Conservation (phyloP, 2,797 vertebrate species). For the Adelosebastes latens region DNA sequence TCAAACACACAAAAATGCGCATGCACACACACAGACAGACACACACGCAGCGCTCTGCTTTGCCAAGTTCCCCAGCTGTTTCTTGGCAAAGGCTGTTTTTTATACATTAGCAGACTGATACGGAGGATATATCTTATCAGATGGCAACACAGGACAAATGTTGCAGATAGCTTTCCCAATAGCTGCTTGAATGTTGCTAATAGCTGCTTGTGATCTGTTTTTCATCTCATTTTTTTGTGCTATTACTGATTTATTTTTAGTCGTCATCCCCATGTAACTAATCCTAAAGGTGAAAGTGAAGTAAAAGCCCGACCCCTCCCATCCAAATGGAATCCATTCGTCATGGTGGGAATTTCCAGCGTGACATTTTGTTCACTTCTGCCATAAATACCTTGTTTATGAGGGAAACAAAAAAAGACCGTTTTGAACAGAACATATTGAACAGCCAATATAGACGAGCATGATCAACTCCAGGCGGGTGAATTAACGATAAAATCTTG, state of each 20-base stretch:
- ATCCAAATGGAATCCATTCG: not conserved
- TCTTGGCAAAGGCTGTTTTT: conserved; percentile 40
- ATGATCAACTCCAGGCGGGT: not conserved
- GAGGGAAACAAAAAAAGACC: not conserved
- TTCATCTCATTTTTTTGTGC: not conserved
- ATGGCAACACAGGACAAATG: conserved; percentile 1
- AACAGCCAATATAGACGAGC: not conserved
- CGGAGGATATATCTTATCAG: conserved; percentile 32
- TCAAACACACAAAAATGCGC: conserved; percentile 13
- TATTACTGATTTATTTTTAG: not conserved
- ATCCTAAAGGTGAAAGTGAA: not conserved
- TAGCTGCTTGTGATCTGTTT: not conserved
- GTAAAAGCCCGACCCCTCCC: not conserved
- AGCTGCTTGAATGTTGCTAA: not conserved
- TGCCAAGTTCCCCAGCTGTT: conserved; percentile 50
- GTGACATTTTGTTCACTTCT: not conserved
- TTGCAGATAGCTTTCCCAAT: not conserved
- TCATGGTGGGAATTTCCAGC: conserved; percentile 6
- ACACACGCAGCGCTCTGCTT: not conserved
- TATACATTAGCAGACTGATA: conserved; percentile 39
- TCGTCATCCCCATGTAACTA: not conserved
- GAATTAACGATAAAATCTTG: not conserved
- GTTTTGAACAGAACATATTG: not conserved
- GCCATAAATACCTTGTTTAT: not conserved
- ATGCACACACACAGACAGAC: not conserved